A percentile compares a stretch with the other conserved stretches of the same genome.
phyloP scores from a whole-genome alignment of 92 coral and sea anemone species.

The Heliopora coerulea region DNA sequence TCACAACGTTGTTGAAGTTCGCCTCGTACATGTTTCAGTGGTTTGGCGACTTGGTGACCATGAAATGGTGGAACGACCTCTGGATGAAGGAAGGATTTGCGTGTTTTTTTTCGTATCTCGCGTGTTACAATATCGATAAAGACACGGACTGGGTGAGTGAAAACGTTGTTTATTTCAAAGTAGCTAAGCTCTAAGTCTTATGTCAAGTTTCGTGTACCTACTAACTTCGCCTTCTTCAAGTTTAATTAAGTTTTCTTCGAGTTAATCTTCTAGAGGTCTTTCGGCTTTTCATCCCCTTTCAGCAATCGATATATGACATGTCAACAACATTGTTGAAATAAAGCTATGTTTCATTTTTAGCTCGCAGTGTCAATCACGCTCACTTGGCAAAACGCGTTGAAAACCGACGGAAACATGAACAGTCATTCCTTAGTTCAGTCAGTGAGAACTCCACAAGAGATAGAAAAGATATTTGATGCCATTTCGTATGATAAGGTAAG shows the following conservation, averaged over 20 bases:
- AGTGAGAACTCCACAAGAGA: slow-evolving; percentile 55
- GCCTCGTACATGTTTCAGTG: slow-evolving; percentile 45
- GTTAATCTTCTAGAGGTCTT: too few relatives aligned
- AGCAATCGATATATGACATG: not conserved
- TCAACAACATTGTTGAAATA: not conserved
- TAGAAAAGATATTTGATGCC: slow-evolving; percentile 60
- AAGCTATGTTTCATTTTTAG: slow-evolving; percentile 26
- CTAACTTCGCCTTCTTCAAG: too few relatives aligned
- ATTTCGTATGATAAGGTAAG: slow-evolving; percentile 82
- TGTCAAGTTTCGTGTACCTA: too few relatives aligned
- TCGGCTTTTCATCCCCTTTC: too few relatives aligned
- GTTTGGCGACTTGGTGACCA: slow-evolving; percentile 70
- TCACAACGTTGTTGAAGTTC: not conserved
- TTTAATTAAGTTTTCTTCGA: too few relatives aligned
- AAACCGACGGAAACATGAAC: slow-evolving; percentile 51
- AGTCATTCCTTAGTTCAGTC: slow-evolving; percentile 57
- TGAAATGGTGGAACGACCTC: slow-evolving; percentile 71
- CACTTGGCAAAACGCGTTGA: slow-evolving; percentile 56
- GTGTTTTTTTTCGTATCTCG: slow-evolving; percentile 49
- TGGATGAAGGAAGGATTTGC: slow-evolving; percentile 78
- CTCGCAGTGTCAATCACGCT: slow-evolving; percentile 40
- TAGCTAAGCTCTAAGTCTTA: too few relatives aligned
- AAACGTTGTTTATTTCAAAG: too few relatives aligned
- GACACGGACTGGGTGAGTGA: slow-evolving; percentile 54
- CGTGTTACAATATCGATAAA: slow-evolving; percentile 48